These are phyloP conservation scores for Hybognathus amarus DNA, from an alignment of 2,797 vertebrate species.

Conservation along the genomic window DNA sequence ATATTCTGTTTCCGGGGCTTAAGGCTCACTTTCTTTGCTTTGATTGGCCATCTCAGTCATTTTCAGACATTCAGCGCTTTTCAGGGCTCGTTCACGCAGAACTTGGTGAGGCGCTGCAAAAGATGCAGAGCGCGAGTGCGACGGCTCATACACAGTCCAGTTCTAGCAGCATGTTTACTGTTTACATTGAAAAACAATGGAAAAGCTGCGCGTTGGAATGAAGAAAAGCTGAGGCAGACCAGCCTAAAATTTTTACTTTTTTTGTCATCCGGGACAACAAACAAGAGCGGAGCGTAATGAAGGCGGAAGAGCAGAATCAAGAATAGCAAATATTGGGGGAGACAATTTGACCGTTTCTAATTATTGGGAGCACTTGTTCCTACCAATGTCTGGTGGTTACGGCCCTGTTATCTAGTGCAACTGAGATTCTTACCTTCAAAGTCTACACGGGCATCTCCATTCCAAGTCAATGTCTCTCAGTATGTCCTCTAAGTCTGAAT, in stretches of 20 bases:
- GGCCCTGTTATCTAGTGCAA: neutral
- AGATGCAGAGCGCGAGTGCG: too few relatives aligned
- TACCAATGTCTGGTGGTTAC: neutral
- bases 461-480: constrained; percentile 94
- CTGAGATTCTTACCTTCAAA: constrained; percentile 88
- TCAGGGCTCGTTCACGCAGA: too few relatives aligned
- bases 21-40: neutral
- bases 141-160: too few relatives aligned
- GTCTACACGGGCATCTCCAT: constrained; percentile 95
- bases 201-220: too few relatives aligned
- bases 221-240: neutral
- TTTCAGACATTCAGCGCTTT: neutral
- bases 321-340: neutral
- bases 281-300: neutral
- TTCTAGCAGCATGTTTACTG: too few relatives aligned
- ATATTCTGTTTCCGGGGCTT: too few relatives aligned
- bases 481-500: constrained; percentile 96
- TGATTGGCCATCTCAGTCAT: neutral
- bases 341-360: neutral
- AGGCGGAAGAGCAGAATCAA: neutral
- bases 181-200: too few relatives aligned
- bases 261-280: neutral
- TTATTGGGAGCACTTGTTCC: neutral
- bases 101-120: too few relatives aligned
- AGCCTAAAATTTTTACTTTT: neutral